Base-by-base conservation (phyloP, 2,113 vertebrate species). In the Vanacampus margaritifer region DNA sequence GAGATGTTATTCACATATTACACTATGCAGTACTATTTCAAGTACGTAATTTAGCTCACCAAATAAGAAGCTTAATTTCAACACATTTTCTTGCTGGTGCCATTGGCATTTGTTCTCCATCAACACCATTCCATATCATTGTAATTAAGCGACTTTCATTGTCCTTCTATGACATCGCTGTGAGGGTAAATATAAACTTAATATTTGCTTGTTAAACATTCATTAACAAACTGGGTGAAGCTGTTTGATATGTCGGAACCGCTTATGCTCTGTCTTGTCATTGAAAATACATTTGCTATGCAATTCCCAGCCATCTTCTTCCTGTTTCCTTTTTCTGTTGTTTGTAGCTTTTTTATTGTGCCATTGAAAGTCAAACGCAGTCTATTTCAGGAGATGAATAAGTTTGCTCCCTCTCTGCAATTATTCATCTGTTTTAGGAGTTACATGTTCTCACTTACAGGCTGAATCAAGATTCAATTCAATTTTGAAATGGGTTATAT, bases 71-170 rank as follows among this genome's bases (percentile, higher is more conserved):
- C 21, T 51, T 23, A 69, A 66, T 68, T 79, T 72, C 60, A 78
- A 62, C 65, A 62, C 78, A 71, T 76, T 79, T 76, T 72, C 57
- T 65, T 58, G 57, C 60, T 46, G 66, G 60, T 69, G 75, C 81
- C 71, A 28, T 16, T 17, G 71, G 76, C 65, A n/a, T 59, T 73
- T 60, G 54, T 61, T 19, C 41, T 4, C 23, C 48, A 60, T 68
- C 64, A 68, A 36, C 76, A 75, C 79, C 48, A 68, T 65, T 79
- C 75, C 65, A 75, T 37, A 67, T 71, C 39, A 9, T 43, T 75
- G 76, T 82, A 86, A 88, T 86, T 83, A 86, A 79, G 79, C 68
- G 14, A 41, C 73, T 83, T 75, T 65, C 46, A 68, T 67, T 83
- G 72, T 76, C 75, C 75, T 67, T 78, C 65, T 26, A 17, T 76